Evolutionary conservation across 1,140 invertebrate genomes (phyloP).

Genomic region (Batillaria attramentaria): DNA sequence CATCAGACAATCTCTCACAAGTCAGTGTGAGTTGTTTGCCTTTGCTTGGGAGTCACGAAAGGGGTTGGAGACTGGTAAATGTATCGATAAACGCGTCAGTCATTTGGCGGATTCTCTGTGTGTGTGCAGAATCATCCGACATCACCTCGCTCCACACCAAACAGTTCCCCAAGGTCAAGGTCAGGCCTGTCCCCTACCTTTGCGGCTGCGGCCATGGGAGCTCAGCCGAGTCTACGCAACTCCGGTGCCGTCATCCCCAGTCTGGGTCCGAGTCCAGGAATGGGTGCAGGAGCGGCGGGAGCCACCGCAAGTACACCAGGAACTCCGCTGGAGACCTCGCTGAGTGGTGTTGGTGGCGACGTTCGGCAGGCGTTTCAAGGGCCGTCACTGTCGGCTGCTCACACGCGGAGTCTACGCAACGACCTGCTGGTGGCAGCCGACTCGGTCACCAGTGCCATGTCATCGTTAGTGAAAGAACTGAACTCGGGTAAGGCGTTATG

Average conservation of each 20-base stretch:
- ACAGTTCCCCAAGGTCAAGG: constrained; percentile 88
- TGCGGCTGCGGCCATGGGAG: constrained; percentile 31
- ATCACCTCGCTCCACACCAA: constrained; percentile 89
- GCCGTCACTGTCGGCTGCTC: constrained; percentile 45
- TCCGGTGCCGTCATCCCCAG: constrained; percentile 38
- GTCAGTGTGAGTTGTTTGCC: too few species aligned
- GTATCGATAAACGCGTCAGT: not conserved
- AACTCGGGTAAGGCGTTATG: constrained; percentile 87
- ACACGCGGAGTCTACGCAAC: constrained; percentile 73
- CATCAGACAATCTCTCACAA: too few species aligned
- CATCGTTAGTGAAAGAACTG: constrained; percentile 92
- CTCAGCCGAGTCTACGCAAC: constrained; percentile 32
- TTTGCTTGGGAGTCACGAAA: too few species aligned
- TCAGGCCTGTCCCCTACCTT: constrained; percentile 85
- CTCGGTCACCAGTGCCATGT: constrained; percentile 97
- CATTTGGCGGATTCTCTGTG: not conserved
- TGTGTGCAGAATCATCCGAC: constrained; percentile 75
- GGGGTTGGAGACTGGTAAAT: not conserved
- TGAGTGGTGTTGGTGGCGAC: constrained; percentile 73
- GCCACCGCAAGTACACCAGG: constrained; percentile 63
- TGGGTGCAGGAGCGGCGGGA: constrained; percentile 47
- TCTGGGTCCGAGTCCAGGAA: constrained; percentile 32
- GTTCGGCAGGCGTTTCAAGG: constrained; percentile 69
- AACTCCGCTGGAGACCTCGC: constrained; percentile 61
- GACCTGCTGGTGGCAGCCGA: constrained; percentile 93